These are phyloP conservation scores for Petrocephalus microphthalmus DNA, from an alignment of 2,113 vertebrate species.

Conservation along the genomic window DNA sequence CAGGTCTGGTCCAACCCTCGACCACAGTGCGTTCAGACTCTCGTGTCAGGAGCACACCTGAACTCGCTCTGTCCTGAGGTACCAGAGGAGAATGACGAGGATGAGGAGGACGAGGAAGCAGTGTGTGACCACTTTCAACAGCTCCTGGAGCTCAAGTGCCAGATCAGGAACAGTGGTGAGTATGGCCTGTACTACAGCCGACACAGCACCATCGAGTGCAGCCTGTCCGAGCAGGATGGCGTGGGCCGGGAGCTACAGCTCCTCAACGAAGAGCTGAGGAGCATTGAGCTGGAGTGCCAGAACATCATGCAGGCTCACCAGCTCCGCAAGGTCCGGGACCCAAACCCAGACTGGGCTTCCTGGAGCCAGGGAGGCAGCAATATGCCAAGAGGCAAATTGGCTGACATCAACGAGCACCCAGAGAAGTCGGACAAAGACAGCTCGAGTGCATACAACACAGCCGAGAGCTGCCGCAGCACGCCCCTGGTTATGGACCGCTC, in stretches of 20 bases:
- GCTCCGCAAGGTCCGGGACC: constrained; percentile 67
- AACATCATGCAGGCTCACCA: constrained; percentile 90
- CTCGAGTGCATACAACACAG: constrained; percentile 91
- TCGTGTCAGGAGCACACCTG: constrained; percentile 57
- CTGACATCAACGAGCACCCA: constrained; percentile 79
- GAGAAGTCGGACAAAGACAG: constrained; percentile 86
- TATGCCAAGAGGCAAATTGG: constrained; percentile 60
- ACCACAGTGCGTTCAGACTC: constrained; percentile 52
- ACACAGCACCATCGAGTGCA: constrained; percentile 80
- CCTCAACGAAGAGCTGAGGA: constrained; percentile 89
- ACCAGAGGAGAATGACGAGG: constrained; percentile 40
- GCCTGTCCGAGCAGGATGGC: constrained; percentile 68
- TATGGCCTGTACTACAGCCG: constrained; percentile 85
- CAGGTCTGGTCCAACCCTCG: constrained; percentile 35
- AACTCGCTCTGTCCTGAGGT: constrained; percentile 56
- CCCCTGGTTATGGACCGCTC: constrained; percentile 76
- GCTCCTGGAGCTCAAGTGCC: constrained; percentile 87
- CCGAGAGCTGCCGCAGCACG: constrained; percentile 84
- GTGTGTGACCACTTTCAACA: constrained; percentile 81
- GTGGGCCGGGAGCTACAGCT: constrained; percentile 84
- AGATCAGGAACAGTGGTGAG: constrained; percentile 78
- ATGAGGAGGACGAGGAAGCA: constrained; percentile 32
- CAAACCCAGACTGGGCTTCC: constrained; percentile 47
- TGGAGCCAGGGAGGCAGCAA: constrained; percentile 41
- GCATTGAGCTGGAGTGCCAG: constrained; percentile 88